These are phyloP conservation scores for Aptenodytes patagonicus DNA, from an alignment of 2,113 vertebrate genomes.

Conservation along the genomic window DNA sequence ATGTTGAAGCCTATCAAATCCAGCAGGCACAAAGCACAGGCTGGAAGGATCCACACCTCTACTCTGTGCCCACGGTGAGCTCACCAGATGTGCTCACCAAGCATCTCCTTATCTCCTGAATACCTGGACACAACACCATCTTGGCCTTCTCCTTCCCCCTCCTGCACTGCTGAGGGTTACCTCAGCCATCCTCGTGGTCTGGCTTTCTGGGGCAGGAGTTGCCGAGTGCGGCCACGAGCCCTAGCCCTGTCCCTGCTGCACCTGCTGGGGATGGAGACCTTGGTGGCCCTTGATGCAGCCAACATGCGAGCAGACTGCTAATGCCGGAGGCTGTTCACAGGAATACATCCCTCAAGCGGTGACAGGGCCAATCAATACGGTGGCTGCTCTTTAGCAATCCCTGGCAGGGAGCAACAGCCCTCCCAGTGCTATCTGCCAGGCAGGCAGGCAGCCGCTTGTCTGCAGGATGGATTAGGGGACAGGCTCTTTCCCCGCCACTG, in stretches of 20 bases:
- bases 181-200: not conserved
- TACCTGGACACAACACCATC: not conserved
- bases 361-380: not conserved
- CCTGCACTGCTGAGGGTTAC: not conserved
- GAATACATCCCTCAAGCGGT: not conserved
- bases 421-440: not conserved
- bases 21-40: not conserved
- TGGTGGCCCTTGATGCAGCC: not conserved
- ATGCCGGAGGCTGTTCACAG: not conserved
- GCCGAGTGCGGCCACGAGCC: rapidly evolving
- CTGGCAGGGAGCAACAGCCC: not conserved
- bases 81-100: not conserved
- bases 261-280: not conserved
- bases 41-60: not conserved
- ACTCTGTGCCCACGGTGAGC: rapidly evolving
- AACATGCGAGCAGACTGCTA: not conserved
- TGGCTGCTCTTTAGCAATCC: not conserved
- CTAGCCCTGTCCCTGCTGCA: not conserved
- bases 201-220: not conserved
- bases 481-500: not conserved
- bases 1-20: not conserved
- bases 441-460: not conserved
- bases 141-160: not conserved
- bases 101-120: not conserved
- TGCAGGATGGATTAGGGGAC: not conserved